Evolutionary conservation across 2,797 vertebrate genomes (phyloP).

Genomic region (Monodelphis domestica): DNA sequence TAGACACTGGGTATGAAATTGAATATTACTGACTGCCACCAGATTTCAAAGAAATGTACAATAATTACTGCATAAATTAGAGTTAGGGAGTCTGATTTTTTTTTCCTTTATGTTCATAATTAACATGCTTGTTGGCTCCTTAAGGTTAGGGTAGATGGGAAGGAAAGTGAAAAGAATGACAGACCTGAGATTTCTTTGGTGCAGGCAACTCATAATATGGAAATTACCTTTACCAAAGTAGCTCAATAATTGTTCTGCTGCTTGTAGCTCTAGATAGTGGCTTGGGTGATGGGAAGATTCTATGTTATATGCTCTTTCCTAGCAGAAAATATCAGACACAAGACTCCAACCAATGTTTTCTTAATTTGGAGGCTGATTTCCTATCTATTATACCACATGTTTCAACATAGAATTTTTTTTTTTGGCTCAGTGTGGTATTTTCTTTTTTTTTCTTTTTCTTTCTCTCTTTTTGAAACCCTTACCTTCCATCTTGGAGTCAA

Average conservation of each 20-base stretch:
- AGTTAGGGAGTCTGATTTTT: not conserved
- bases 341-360: not conserved
- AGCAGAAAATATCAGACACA: not conserved
- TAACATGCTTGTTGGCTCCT: not conserved
- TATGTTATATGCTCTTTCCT: not conserved
- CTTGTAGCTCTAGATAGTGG: not conserved
- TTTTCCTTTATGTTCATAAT: not conserved
- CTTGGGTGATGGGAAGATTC: not conserved
- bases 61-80: not conserved
- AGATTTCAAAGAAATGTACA: not conserved
- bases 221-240: not conserved
- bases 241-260: not conserved
- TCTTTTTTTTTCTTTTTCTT: too few species aligned
- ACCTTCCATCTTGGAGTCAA: too few species aligned
- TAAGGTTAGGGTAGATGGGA: not conserved
- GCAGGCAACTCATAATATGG: not conserved
- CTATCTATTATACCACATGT: too few species aligned
- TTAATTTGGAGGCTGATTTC: too few species aligned
- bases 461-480: too few species aligned
- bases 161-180: not conserved
- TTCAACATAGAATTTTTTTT: too few species aligned
- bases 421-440: too few species aligned
- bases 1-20: not conserved
- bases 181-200: not conserved
- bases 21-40: not conserved